These are phyloP conservation scores for Phrynosoma blainvillii DNA, from an alignment of 2,113 vertebrate genomes.

Conservation along the genomic window DNA sequence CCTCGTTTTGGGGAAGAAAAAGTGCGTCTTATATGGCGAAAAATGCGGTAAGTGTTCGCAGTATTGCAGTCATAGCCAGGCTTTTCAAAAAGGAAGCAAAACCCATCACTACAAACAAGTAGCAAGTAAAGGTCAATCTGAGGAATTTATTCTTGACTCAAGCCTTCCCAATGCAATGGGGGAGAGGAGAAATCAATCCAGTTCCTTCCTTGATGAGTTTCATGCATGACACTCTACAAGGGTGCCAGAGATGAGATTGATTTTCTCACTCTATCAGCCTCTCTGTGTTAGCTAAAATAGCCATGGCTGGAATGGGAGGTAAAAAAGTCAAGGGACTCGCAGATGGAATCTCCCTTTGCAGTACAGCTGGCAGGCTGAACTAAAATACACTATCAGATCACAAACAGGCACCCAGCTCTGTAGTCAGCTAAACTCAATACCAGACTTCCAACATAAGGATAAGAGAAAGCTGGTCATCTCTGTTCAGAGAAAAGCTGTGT, in stretches of 20 bases:
- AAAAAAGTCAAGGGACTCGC: neutral
- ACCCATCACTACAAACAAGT: neutral
- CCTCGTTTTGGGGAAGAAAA: too few species aligned
- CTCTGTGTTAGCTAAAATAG: neutral
- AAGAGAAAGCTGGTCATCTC: neutral
- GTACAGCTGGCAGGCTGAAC: neutral
- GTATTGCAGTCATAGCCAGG: neutral
- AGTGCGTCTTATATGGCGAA: too few species aligned
- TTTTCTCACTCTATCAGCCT: neutral
- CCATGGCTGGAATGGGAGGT: neutral
- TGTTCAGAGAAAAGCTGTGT: too few species aligned
- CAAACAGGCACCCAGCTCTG: neutral
- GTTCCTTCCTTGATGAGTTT: neutral
- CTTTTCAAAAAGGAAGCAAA: neutral
- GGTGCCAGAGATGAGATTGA: neutral
- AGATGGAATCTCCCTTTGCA: neutral
- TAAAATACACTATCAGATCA: neutral
- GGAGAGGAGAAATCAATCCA: neutral
- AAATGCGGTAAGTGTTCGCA: neutral
- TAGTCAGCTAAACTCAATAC: neutral
- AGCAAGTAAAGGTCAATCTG: neutral
- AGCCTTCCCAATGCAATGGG: neutral
- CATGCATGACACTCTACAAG: neutral
- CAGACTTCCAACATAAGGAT: neutral
- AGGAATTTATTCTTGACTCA: neutral